Conservation (phyloP, 2,888 invertebrate species). For the Sphaerophoria rueppellii region DNA sequence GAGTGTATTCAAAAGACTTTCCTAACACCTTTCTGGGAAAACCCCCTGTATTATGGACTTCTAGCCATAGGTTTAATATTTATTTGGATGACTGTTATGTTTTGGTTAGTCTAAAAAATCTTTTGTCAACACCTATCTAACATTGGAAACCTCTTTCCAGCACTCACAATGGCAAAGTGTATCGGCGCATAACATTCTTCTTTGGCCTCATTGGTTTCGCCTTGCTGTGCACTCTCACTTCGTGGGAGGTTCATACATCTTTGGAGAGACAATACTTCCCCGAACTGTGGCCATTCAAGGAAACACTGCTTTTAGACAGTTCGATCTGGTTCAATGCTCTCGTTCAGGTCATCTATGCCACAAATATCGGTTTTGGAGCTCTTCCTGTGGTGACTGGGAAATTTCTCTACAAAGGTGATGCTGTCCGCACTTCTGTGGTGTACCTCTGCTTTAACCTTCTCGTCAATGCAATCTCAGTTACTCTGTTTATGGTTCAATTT, state of each 20-base stretch:
- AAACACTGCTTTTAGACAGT: conserved; percentile 77
- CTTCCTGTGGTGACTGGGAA: conserved; percentile 82
- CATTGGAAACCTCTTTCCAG: conserved; percentile 74
- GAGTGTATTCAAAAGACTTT: conserved; percentile 81
- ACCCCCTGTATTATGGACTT: conserved; percentile 81
- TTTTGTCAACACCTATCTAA: neutral
- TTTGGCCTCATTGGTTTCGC: conserved; percentile 79
- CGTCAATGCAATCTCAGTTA: conserved; percentile 81
- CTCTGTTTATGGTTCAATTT: conserved; percentile 81
- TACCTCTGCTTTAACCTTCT: conserved; percentile 82
- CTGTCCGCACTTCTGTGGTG: conserved; percentile 81
- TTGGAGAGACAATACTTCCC: conserved; percentile 79
- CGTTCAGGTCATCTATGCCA: conserved; percentile 81
- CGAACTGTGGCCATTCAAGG: conserved; percentile 79
- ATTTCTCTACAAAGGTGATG: conserved; percentile 82
- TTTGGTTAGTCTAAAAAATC: conserved; percentile 12
- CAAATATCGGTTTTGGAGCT: conserved; percentile 81
- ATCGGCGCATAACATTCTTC: conserved; percentile 79
- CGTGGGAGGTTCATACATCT: conserved; percentile 81
- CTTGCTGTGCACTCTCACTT: conserved; percentile 79
- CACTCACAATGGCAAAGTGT: conserved; percentile 81
- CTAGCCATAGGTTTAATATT: conserved; percentile 80
- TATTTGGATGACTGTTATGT: conserved; percentile 80
- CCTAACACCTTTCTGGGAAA: conserved; percentile 81
- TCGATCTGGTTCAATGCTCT: conserved; percentile 82